Base-by-base conservation (phyloP, 2,797 vertebrate species). In the Sebastes kiyomatsui region DNA sequence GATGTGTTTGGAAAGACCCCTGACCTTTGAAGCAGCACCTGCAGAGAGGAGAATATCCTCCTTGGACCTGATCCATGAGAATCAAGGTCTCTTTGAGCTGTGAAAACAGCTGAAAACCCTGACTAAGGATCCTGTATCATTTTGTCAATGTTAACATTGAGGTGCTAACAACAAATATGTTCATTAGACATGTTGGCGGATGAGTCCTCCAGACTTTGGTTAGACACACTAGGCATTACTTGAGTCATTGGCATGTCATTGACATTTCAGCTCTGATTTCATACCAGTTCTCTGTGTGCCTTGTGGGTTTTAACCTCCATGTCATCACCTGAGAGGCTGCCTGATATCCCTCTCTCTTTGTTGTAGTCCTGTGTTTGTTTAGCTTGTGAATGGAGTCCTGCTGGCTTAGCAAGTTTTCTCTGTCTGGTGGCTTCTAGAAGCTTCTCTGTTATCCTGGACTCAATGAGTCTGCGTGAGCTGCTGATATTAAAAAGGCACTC, bases 351-450 rank as follows among this genome's bases (percentile, higher is more conserved):
- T 56, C 54, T 78, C 74, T 79, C 86, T 84, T 89, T 93, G 88
- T 94, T 90, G 75, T 62, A 68, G 55, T 74, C 71, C 70, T 87
- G 73, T 92, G 90, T 92, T 93, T 93, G 88, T 93, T 91, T 72
- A 88, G 91, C 86, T 72, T 75, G 69, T 93, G 91, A 94, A 93
- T 93, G 68, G 87, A 88, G 84, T 83, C 88, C 86, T 92, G 92
- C 92, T 94, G 88, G 86, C 90, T 73, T 90, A 67, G 92, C 91
- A 86, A 88, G 87, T 93, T 94, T 82, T 87, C 74, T 89, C 73
- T 91, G 82, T 90, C 87, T 90, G 83, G 82, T 93, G 82, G 88
- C 78, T 92, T 95, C 94, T 86, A 90, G 93, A 92, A 93, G 77
- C 92, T 61, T 86, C 85, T 82, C 77, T 88, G 86, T 91, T 90